phyloP scores from a whole-genome alignment of 2,113 vertebrate genomes.

The Chionomys nivalis region DNA sequence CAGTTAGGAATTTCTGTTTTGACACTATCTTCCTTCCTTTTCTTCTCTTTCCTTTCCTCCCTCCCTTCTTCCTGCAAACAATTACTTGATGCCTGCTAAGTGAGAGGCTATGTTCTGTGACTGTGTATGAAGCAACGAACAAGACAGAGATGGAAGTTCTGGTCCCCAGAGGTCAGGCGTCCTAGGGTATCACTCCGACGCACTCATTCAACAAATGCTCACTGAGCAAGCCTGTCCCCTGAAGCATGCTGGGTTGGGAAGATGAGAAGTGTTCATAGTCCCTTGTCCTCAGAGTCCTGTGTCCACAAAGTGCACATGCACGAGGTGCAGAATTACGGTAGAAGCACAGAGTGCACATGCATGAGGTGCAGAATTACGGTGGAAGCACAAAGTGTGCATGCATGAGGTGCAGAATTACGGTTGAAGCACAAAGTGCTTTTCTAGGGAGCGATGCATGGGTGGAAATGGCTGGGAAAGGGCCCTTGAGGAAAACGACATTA shows the following conservation, averaged over 20 bases:
- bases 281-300: not conserved
- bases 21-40: slow-evolving; percentile 29
- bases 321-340: not conserved
- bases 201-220: not conserved
- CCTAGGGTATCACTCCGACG: not conserved
- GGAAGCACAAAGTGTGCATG: not conserved
- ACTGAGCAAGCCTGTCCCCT: not conserved
- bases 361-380: not conserved
- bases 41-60: not conserved
- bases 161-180: not conserved
- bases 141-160: not conserved
- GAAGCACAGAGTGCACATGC: not conserved
- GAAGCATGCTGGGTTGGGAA: not conserved
- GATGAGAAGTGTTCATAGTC: not conserved
- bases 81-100: not conserved
- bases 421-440: not conserved
- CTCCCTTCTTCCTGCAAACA: not conserved
- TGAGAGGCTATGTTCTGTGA: not conserved
- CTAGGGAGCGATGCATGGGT: not conserved
- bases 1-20: slow-evolving; percentile 58
- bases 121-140: not conserved
- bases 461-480: not conserved
- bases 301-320: no score
- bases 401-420: not conserved
- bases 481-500: not conserved